Conservation (phyloP, 2,888 invertebrate genomes). For the Mechanitis messenoides region DNA sequence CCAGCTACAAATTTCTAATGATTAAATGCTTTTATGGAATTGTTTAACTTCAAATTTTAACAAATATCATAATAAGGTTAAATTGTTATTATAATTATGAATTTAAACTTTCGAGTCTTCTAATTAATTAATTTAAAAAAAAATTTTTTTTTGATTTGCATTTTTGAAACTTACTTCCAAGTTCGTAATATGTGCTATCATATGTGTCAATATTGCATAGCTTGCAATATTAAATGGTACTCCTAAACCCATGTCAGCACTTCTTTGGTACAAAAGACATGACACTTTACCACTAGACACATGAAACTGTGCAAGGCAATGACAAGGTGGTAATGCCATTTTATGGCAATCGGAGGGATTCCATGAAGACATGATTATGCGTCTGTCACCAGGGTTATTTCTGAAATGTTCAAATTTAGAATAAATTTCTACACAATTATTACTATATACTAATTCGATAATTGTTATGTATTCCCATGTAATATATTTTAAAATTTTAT, state of each 20-base stretch:
- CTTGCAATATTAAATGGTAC: conserved; percentile 99
- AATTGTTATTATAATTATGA: too few relatives aligned
- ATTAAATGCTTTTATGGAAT: too few relatives aligned
- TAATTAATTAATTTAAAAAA: too few relatives aligned
- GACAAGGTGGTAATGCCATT: conserved; percentile 99
- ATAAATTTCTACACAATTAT: too few relatives aligned
- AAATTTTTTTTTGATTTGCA: too few relatives aligned
- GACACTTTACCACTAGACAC: conserved; percentile 89
- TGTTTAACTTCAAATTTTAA: too few relatives aligned
- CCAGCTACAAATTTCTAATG: not conserved
- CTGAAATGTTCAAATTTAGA: conserved; percentile 34
- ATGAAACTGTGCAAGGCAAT: conserved; percentile 96
- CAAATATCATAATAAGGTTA: too few relatives aligned
- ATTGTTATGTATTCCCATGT: not conserved
- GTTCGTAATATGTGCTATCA: conserved; percentile 97
- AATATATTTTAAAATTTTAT: not conserved
- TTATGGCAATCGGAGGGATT: conserved; percentile 90
- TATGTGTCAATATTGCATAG: conserved; percentile 93
- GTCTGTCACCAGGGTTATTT: conserved; percentile 88
- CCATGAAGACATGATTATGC: conserved; percentile 97
- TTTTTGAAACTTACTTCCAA: conserved; percentile 78
- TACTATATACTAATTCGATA: too few relatives aligned
- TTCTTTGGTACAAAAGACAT: conserved; percentile 95
- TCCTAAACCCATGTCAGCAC: conserved; percentile 98
- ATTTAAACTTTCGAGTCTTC: too few relatives aligned